Base-by-base conservation (phyloP, 2,888 invertebrate genomes). In the Melipona beecheii region DNA sequence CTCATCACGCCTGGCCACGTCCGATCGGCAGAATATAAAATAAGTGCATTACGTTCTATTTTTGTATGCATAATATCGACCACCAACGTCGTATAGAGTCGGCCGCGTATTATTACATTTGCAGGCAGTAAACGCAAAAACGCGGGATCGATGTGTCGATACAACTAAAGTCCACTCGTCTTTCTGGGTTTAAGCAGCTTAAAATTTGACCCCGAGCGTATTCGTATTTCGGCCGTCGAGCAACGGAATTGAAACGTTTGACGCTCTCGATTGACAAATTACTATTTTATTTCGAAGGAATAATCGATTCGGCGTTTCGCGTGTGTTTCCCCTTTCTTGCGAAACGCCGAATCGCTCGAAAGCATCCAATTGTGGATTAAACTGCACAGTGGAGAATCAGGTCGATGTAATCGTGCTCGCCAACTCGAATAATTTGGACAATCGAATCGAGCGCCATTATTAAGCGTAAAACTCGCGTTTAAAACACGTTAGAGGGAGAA, bases 11-110 rank as follows among this genome's bases (percentile, higher is more conserved):
- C 60, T 71, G 69, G 21, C 50, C 54, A 56, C 83, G 78, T 74
- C 71, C 43, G 19, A 3, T n/a, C 24, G 13, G 24, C 13, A 36
- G n/a, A 78, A 71, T 68, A 19, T 65, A 13, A 75, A 79, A 82
- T 85, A 69, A 86, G 62, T 77, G 75, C 66, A 73, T 68, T 75
- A 72, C 69, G 78, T 78, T 88, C 87, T 87, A 89, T 89, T 88
- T 87, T 84, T 70, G 78, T 84, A 60, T 75, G 74, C 75, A 64
- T 27, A 74, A 83, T 84, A 88, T 89, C 86, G 88, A 89, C 87
- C 85, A 65, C 54, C 4, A 36, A 36, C 56, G 78, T 81, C 68
- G 75, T 78, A 31, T 72, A 72, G 69, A 74, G 79, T 79, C 81
- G 65, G 74, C 71, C 71, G 69, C 75, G 78, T 72, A 80, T 87